phyloP scores from a whole-genome alignment of 1,140 invertebrate species.

The Bombus turneri region DNA sequence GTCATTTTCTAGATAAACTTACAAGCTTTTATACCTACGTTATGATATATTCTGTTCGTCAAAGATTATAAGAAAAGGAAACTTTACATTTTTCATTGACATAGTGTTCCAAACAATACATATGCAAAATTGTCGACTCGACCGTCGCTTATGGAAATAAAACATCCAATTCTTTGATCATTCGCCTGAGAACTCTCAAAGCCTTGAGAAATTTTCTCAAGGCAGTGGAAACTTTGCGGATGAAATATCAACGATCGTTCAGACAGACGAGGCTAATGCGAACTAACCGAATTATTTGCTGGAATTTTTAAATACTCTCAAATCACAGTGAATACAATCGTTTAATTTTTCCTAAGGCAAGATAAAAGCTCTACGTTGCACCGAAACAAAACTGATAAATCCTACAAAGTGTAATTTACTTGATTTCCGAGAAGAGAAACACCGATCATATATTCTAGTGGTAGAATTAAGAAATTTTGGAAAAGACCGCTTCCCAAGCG shows the following conservation, averaged over 20 bases:
- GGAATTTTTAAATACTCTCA: not conserved
- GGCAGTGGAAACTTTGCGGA: not conserved
- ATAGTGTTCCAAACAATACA: not conserved
- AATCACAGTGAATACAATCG: not conserved
- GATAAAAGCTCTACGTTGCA: not conserved
- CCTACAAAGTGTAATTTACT: not conserved
- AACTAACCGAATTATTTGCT: no score
- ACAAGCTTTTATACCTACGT: not conserved
- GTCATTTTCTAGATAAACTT: not conserved
- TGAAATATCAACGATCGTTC: not conserved
- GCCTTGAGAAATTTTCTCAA: no score
- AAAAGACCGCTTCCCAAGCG: not conserved
- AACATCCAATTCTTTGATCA: not conserved
- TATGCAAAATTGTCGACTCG: not conserved
- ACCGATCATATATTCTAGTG: no score
- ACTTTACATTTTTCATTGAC: no score
- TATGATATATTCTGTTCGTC: not conserved
- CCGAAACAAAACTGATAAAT: not conserved
- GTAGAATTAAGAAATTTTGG: not conserved
- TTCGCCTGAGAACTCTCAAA: no score
- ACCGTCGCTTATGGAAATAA: not conserved
- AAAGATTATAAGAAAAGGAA: not conserved
- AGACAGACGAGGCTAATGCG: no score
- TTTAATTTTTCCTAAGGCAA: not conserved
- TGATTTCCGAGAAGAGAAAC: not conserved